These are phyloP conservation scores for Thinocorus orbignyianus DNA, from an alignment of 2,113 vertebrate genomes.

Conservation along the genomic window DNA sequence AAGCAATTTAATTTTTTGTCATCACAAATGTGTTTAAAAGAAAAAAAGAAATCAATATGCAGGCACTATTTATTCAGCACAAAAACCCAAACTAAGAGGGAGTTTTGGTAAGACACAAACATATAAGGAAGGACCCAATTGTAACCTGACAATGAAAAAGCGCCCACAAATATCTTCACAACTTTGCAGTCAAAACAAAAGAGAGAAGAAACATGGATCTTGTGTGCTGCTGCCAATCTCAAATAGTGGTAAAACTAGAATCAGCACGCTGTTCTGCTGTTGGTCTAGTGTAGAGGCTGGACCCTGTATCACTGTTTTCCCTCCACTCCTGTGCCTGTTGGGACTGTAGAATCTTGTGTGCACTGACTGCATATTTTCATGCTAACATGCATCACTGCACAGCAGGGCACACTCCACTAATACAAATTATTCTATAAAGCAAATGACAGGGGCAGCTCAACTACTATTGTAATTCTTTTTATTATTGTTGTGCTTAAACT, in stretches of 20 bases:
- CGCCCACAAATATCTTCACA: background rate
- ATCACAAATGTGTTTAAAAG: slow-evolving; percentile 7
- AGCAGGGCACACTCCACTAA: background rate
- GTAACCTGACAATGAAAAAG: background rate
- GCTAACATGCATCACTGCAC: too few relatives aligned
- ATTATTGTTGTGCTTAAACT: background rate
- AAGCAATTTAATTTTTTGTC: slow-evolving; percentile 45
- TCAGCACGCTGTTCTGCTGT: background rate
- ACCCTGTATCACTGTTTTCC: background rate
- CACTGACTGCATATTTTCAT: background rate
- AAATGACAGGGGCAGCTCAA: background rate
- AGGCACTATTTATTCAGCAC: slow-evolving; percentile 3
- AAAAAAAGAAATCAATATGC: background rate
- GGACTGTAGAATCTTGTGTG: background rate
- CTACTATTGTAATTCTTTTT: background rate
- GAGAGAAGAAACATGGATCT: background rate
- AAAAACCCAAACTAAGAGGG: background rate
- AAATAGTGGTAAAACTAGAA: background rate
- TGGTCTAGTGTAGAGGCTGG: background rate
- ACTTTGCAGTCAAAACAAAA: background rate
- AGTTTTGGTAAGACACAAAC: background rate
- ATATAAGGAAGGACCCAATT: background rate
- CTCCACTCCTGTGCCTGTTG: background rate
- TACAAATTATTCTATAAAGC: background rate
- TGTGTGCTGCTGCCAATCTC: background rate